Percentiles rank a stretch among this genome's conserved stretches.
Evolutionary conservation across 2,797 vertebrate species (phyloP).

Genomic region (Strix occidentalis): DNA sequence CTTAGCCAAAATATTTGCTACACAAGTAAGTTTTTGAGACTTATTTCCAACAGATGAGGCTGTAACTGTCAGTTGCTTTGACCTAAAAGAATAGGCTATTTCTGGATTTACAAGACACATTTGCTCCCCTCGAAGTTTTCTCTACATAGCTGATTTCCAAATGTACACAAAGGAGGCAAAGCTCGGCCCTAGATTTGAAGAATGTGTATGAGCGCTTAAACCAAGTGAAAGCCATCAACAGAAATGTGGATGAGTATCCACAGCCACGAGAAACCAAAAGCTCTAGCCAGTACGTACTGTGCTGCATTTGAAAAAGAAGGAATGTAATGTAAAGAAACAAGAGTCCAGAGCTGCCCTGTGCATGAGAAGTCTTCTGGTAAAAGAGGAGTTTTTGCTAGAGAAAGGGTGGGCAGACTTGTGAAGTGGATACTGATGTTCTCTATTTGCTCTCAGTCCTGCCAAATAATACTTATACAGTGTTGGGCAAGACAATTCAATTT

Average conservation of each 20-base stretch:
- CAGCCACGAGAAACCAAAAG: background rate
- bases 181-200: background rate
- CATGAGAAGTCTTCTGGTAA: background rate
- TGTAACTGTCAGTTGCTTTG: background rate
- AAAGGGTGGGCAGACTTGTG: background rate
- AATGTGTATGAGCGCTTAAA: background rate
- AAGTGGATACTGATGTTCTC: background rate
- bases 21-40: background rate
- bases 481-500: conserved; percentile 12
- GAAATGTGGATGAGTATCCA: background rate
- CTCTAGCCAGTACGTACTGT: background rate
- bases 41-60: background rate
- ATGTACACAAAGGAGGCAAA: background rate
- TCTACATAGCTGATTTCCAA: background rate
- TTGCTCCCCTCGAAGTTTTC: background rate
- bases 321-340: background rate
- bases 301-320: background rate
- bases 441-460: background rate
- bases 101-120: background rate
- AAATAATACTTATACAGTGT: background rate
- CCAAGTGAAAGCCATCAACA: background rate
- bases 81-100: background rate
- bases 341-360: background rate
- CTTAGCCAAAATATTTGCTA: background rate
- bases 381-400: background rate